These are phyloP conservation scores for Protonibea diacanthus DNA, from an alignment of 2,797 vertebrate species.

Conservation along the genomic window DNA sequence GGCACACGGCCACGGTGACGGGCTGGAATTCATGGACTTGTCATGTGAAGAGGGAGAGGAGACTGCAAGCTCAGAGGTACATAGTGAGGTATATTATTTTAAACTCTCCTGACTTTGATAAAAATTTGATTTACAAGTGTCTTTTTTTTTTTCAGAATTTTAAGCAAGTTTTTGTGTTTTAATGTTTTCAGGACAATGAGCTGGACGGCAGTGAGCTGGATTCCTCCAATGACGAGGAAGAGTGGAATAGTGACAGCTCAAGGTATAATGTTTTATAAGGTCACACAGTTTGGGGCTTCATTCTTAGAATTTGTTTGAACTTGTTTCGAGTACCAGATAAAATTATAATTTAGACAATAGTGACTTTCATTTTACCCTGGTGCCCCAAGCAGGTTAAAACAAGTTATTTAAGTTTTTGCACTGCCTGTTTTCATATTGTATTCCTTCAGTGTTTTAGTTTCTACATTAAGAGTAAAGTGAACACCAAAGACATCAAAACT, in stretches of 20 bases:
- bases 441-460: no score
- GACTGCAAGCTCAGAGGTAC: conserved; percentile 86
- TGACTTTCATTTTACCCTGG: conserved; percentile 20
- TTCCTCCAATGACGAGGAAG: conserved; percentile 91
- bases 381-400: conserved; percentile 37
- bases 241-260: conserved; percentile 95
- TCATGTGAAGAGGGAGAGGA: conserved; percentile 93
- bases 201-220: conserved; percentile 84
- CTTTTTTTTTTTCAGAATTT: background rate
- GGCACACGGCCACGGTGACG: conserved; percentile 72
- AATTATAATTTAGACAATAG: background rate
- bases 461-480: no score
- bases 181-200: conserved; percentile 82
- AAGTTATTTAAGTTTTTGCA: background rate
- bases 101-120: background rate
- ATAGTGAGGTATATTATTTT: conserved; percentile 55
- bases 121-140: conserved; percentile 7
- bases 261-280: conserved; percentile 83
- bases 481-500: no score
- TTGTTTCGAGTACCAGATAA: conserved; percentile 34
- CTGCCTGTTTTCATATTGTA: background rate
- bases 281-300: background rate
- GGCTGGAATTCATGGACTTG: conserved; percentile 82
- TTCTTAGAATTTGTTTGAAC: conserved; percentile 22
- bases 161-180: background rate